Base-by-base conservation (phyloP, 2,888 invertebrate genomes). In the Oscheius sp. region DNA sequence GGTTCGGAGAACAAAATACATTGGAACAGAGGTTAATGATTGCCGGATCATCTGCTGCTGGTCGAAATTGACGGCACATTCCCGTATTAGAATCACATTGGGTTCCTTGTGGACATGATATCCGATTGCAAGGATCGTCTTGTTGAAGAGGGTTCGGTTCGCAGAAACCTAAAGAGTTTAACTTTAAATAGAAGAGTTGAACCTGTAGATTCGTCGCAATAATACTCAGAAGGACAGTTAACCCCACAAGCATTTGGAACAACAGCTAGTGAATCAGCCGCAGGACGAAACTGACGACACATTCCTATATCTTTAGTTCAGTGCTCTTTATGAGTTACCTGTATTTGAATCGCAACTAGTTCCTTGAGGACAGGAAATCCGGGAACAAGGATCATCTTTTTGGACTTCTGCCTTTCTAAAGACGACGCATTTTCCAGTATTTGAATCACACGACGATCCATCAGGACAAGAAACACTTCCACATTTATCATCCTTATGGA, bases 51-150 rank as follows among this genome's bases (percentile, higher is more conserved):
- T 62, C 62, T 26, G 62, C 36, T 14, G 47, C 22, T 17, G 64
- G 64, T 24, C 64, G 51, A 30, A 64, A 64, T 36, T 64, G 64
- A n/a, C 54, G 51, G 30, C 64, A 64, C 44, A 51, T 51, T 38
- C 64, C 64, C 14, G 62, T 49, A 33, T 64, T 64, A n/a, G 51
- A 33, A 32, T 64, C 64, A 51, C 64, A 64, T 8, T 9, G 9
- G 3, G 64, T 64, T 51, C 64, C 64, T 28, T 64, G 64, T 1
- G 64, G 64, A 28, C 64, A 64, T n/a, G 45, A 28, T 2, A 62
- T 3, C 30, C 47, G 22, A 8, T 47, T 14, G 33, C 62, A 62
- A 6, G 26, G 41, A 30, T 59, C 59, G n/a, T 59, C 59, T 41
- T 26, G 17, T 24, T 8, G 24, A 41, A 20, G 38, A 26, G 44